Evolutionary conservation across 92 coral and sea anemone species (phyloP).

Genomic region (Pocillopora meandrina): DNA sequence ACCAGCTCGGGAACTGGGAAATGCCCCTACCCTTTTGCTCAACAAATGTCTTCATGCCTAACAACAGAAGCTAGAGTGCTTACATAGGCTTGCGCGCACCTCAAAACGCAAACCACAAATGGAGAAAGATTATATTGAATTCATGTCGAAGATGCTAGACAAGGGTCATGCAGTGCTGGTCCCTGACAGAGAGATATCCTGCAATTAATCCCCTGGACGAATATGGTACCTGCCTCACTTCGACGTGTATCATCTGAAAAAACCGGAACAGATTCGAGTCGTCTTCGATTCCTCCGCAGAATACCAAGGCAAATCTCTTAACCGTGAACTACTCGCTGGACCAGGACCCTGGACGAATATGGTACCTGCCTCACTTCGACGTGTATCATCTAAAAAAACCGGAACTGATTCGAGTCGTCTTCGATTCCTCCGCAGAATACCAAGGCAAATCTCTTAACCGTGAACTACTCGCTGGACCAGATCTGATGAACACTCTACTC

Average conservation of each 20-base stretch:
- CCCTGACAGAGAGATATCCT: neutral
- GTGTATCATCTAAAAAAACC: neutral
- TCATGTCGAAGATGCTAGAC: constrained; percentile 20
- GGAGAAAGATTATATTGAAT: constrained; percentile 8
- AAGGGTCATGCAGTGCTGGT: neutral
- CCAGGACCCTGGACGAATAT: neutral
- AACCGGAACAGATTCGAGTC: neutral
- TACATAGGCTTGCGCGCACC: constrained; percentile 23
- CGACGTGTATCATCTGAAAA: neutral
- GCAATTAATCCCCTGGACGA: neutral
- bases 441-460: neutral
- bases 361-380: neutral
- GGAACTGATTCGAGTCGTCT: neutral
- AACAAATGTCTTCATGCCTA: constrained; percentile 19
- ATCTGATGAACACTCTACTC: neutral
- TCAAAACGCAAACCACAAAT: constrained; percentile 38
- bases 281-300: neutral
- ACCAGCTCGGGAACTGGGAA: constrained; percentile 5
- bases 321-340: neutral
- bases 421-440: neutral
- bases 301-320: neutral
- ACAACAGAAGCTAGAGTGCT: constrained; percentile 31
- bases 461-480: neutral
- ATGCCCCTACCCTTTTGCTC: constrained; percentile 17
- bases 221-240: neutral